These are phyloP conservation scores for Dendroctonus ponderosae DNA, from an alignment of 1,140 invertebrate species.

Conservation along the genomic window DNA sequence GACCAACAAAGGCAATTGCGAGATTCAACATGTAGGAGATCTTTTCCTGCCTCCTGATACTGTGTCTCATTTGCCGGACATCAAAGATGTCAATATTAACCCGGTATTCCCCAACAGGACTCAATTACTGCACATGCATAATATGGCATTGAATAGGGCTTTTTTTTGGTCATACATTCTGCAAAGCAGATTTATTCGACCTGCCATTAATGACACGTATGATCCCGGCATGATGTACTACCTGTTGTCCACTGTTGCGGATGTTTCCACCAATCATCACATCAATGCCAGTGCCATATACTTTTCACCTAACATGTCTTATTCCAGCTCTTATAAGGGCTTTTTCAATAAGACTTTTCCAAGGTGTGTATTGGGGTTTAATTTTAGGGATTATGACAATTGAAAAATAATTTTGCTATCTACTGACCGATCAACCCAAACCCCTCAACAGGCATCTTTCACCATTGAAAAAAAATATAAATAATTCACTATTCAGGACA, in stretches of 20 bases:
- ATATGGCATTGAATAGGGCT: conserved; percentile 89
- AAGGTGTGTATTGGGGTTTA: conserved; percentile 13
- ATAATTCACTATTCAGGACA: too few species aligned
- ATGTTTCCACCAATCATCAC: conserved; percentile 88
- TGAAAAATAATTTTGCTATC: too few species aligned
- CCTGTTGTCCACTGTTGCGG: conserved; percentile 90
- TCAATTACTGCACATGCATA: conserved; percentile 88
- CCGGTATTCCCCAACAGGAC: conserved; percentile 94
- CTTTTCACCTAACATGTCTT: conserved; percentile 92
- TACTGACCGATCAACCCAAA: too few species aligned
- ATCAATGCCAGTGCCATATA: conserved; percentile 94
- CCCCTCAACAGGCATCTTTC: too few species aligned
- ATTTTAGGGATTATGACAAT: too few species aligned
- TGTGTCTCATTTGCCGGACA: conserved; percentile 89
- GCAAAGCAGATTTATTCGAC: conserved; percentile 85
- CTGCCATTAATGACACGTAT: conserved; percentile 86
- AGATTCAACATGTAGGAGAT: conserved; percentile 79
- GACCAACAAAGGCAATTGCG: conserved; percentile 83
- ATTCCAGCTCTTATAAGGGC: conserved; percentile 90
- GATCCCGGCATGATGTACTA: conserved; percentile 99
- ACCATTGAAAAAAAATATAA: too few species aligned
- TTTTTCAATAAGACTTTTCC: conserved; percentile 97
- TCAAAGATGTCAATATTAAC: conserved; percentile 93
- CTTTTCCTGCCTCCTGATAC: conserved; percentile 79
- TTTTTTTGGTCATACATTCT: conserved; percentile 97